Percentiles rank a stretch among this genome's conserved stretches.
phyloP scores from a whole-genome alignment of 2,888 invertebrate species.

The Drosophila putrida region DNA sequence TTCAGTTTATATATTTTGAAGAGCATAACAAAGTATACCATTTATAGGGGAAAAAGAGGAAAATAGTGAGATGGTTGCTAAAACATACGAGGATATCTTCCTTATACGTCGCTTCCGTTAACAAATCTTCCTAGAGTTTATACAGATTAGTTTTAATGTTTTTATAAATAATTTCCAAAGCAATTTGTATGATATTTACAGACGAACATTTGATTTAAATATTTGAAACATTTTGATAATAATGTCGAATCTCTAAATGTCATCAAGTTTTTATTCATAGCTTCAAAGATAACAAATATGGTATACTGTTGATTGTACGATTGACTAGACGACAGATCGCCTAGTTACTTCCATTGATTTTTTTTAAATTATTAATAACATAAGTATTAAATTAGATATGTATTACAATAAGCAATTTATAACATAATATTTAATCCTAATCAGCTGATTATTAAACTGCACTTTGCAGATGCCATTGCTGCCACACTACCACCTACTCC shows the following conservation, averaged over 20 bases:
- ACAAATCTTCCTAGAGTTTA: slow-evolving; percentile 30
- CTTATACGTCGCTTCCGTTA: slow-evolving; percentile 35
- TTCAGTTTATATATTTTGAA: slow-evolving; percentile 10
- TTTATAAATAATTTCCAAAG: slow-evolving; percentile 10
- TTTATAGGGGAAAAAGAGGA: slow-evolving; percentile 7
- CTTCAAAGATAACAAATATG: slow-evolving; percentile 11
- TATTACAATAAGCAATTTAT: slow-evolving; percentile 15
- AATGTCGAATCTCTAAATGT: slow-evolving; percentile 17
- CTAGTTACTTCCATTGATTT: slow-evolving; percentile 21
- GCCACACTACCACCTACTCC: not conserved
- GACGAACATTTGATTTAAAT: slow-evolving; percentile 6
- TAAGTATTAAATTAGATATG: slow-evolving; percentile 18
- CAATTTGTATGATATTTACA: slow-evolving; percentile 25
- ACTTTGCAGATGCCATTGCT: slow-evolving; percentile 18
- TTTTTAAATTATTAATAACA: slow-evolving; percentile 14
- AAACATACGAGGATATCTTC: slow-evolving; percentile 16
- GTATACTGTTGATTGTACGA: slow-evolving; percentile 5
- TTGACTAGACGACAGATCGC: slow-evolving; percentile 10
- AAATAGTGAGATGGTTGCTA: slow-evolving; percentile 17
- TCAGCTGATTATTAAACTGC: slow-evolving; percentile 22
- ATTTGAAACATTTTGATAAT: slow-evolving; percentile 13
- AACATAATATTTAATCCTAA: slow-evolving; percentile 12
- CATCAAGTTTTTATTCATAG: slow-evolving; percentile 26
- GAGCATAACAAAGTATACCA: slow-evolving; percentile 28
- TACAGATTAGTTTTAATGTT: slow-evolving; percentile 13